Conservation (phyloP, 2,113 vertebrate genomes). For the Takifugu flavidus region DNA sequence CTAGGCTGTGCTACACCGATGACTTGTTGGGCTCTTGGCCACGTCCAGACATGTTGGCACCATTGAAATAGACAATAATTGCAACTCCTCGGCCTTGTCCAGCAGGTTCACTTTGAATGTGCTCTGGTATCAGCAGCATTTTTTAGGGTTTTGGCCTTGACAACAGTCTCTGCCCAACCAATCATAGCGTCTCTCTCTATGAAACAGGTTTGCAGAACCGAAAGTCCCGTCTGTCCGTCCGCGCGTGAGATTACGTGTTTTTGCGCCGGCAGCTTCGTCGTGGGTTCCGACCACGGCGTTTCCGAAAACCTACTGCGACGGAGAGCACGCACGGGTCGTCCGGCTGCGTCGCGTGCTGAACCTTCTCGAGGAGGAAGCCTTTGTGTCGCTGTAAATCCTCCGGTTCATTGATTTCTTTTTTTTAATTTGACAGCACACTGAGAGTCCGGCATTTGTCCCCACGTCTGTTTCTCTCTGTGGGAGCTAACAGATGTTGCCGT, state of each 20-base stretch:
- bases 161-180: not conserved
- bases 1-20: not conserved
- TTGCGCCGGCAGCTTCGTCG: too few relatives aligned
- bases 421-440: not conserved
- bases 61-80: too few relatives aligned
- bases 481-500: slow-evolving; percentile 46
- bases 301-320: too few relatives aligned
- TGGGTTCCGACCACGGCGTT: too few relatives aligned
- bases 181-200: not conserved
- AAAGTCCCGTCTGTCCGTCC: slow-evolving; percentile 4
- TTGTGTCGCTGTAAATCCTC: not conserved
- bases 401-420: not conserved
- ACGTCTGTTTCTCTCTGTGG: not conserved
- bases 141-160: too few relatives aligned
- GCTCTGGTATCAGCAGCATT: too few relatives aligned
- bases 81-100: too few relatives aligned
- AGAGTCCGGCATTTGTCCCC: not conserved
- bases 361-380: not conserved
- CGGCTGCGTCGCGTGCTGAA: too few relatives aligned
- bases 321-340: too few relatives aligned
- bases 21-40: not conserved
- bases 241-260: too few relatives aligned
- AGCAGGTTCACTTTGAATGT: too few relatives aligned
- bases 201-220: slow-evolving; percentile 12
- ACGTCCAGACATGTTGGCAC: too few relatives aligned